These are phyloP conservation scores for Drosophila phalerata DNA, from an alignment of 2,888 invertebrate species.

Conservation along the genomic window DNA sequence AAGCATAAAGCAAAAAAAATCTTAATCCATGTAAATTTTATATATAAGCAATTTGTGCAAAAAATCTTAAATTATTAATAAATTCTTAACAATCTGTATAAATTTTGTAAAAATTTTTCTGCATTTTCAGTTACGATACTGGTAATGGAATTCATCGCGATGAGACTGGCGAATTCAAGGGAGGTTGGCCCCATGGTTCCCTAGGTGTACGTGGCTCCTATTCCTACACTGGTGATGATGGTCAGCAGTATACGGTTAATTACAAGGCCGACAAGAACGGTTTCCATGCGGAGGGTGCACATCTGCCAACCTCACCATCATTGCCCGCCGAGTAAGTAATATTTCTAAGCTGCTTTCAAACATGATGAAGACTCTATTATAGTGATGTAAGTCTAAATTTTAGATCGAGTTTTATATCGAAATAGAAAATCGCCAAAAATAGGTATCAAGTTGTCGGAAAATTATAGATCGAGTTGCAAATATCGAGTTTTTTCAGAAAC, in stretches of 20 bases:
- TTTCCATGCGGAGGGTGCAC: conserved; percentile 91
- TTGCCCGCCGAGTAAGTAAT: conserved; percentile 86
- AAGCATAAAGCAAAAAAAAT: no score
- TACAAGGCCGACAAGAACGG: conserved; percentile 92
- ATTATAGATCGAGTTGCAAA: no score
- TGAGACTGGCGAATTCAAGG: conserved; percentile 87
- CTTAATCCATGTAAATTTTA: no score
- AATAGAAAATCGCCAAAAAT: no score
- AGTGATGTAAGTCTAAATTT: no score
- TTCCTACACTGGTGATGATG: conserved; percentile 88
- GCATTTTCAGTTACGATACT: conserved; percentile 87
- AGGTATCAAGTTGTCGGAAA: no score
- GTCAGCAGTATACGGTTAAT: conserved; percentile 88
- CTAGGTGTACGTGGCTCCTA: conserved; percentile 88
- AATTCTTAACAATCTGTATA: neutral
- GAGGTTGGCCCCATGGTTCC: conserved; percentile 87
- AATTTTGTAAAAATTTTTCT: neutral
- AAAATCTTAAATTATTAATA: no score
- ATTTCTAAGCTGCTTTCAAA: neutral
- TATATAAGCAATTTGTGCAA: no score
- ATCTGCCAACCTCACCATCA: conserved; percentile 91
- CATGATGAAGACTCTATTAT: neutral
- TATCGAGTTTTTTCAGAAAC: no score
- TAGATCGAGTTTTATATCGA: no score
- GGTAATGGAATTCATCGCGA: conserved; percentile 89